Conservation (phyloP, 2,888 invertebrate species). For the Lepidocyrtinus sp. region DNA sequence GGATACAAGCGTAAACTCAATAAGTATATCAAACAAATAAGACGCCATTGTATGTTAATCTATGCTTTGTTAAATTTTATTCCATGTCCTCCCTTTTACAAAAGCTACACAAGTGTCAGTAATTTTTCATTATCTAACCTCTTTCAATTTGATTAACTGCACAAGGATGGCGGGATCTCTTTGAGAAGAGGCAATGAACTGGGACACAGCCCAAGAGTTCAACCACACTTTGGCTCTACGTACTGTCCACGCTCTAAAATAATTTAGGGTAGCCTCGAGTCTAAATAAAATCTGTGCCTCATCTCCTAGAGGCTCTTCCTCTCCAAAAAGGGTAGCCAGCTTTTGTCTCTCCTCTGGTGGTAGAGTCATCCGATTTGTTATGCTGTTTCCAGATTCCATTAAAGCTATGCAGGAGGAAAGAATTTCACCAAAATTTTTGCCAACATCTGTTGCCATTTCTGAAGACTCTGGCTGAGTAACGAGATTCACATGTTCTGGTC, state of each 20-base stretch:
- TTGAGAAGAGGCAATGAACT: slow-evolving; percentile 69
- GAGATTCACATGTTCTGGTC: slow-evolving; percentile 68
- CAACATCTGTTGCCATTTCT: slow-evolving; percentile 67
- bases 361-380: slow-evolving; percentile 40
- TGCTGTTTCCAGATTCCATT: slow-evolving; percentile 58
- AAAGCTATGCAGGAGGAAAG: slow-evolving; percentile 61
- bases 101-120: too few relatives aligned
- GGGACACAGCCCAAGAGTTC: slow-evolving; percentile 69
- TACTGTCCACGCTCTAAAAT: slow-evolving; percentile 68
- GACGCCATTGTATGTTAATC: too few relatives aligned
- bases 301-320: slow-evolving; percentile 67
- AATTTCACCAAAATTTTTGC: slow-evolving; percentile 66
- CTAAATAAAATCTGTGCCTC: slow-evolving; percentile 69
- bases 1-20: too few relatives aligned
- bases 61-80: too few relatives aligned
- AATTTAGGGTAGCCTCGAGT: slow-evolving; percentile 68
- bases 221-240: slow-evolving; percentile 69
- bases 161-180: slow-evolving; percentile 68
- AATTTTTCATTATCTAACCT: too few relatives aligned
- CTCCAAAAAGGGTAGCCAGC: slow-evolving; percentile 36
- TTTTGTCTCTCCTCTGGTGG: slow-evolving; percentile 38
- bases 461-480: slow-evolving; percentile 48
- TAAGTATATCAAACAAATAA: too few relatives aligned
- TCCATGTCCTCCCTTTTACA: too few relatives aligned
- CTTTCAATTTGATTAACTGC: slow-evolving; percentile 61